Evolutionary conservation across 2,113 vertebrate genomes (phyloP).

Genomic region (Ornithorhynchus anatinus): DNA sequence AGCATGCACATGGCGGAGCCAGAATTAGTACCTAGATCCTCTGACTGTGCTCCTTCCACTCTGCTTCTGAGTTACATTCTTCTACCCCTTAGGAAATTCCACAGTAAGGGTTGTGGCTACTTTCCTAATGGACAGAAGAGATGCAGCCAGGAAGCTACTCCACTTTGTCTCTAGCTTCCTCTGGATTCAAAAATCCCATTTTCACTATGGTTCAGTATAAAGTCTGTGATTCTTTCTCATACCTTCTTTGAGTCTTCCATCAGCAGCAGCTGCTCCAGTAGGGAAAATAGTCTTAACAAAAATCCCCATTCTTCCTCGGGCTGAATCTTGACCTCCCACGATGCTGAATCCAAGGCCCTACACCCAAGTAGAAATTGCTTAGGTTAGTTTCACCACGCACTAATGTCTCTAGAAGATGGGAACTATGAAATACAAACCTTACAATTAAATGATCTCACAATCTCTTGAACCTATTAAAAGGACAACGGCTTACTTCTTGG

Average conservation of each 20-base stretch:
- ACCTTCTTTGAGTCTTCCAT: constrained; percentile 96
- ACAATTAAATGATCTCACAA: too few species aligned
- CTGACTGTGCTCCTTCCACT: too few species aligned
- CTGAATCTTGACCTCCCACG: constrained; percentile 94
- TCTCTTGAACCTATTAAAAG: too few species aligned
- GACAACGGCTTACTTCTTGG: too few species aligned
- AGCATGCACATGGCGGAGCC: not conserved
- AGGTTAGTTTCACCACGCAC: too few species aligned
- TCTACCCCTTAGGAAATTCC: not conserved
- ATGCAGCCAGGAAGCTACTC: too few species aligned
- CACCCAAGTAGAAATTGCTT: not conserved
- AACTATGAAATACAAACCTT: too few species aligned
- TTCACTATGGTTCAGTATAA: too few species aligned
- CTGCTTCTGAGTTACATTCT: too few species aligned
- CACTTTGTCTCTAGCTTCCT: too few species aligned
- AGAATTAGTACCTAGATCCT: not conserved
- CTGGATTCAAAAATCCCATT: not conserved
- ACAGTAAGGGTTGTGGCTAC: not conserved
- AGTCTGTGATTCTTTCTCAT: constrained; percentile 10
- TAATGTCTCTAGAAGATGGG: too few species aligned
- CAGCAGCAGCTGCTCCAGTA: constrained; percentile 90
- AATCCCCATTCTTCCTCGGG: constrained; percentile 95
- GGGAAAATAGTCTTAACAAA: constrained; percentile 97
- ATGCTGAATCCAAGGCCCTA: constrained; percentile 97
- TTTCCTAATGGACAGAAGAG: not conserved